Conservation (phyloP, 1,140 invertebrate genomes). For the Orchestia grillus region DNA sequence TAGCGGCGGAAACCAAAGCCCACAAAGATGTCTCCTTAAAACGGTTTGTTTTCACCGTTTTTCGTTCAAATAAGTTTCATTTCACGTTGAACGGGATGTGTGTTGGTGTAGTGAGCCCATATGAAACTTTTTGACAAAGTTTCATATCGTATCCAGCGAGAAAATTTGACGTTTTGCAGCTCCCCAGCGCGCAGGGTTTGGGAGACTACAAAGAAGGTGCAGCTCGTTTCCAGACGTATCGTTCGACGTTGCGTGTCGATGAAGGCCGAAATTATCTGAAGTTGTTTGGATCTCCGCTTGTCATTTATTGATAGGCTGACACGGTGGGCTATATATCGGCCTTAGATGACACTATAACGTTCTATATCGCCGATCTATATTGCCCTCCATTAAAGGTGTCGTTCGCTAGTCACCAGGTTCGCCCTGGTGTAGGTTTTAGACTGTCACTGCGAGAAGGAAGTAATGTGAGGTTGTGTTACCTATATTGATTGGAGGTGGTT, state of each 20-base stretch:
- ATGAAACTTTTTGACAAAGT: neutral
- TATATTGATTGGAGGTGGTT: conserved; percentile 55
- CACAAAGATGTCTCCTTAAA: conserved; percentile 33
- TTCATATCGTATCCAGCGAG: neutral
- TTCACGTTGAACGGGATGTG: neutral
- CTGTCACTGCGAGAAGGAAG: conserved; percentile 49
- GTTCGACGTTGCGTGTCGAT: conserved; percentile 49
- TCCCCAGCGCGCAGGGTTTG: neutral
- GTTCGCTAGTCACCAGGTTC: conserved; percentile 42
- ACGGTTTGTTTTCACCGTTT: conserved; percentile 48
- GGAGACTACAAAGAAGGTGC: neutral
- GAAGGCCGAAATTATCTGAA: conserved; percentile 54
- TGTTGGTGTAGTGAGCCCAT: neutral
- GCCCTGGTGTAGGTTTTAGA: conserved; percentile 44
- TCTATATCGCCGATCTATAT: conserved; percentile 56
- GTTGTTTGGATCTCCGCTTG: conserved; percentile 56
- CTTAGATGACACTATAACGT: conserved; percentile 56
- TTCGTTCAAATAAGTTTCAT: conserved; percentile 17
- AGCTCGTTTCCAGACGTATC: conserved; percentile 30
- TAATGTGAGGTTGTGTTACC: conserved; percentile 54
- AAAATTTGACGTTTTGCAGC: neutral
- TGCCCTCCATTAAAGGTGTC: conserved; percentile 52
- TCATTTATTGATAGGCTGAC: conserved; percentile 56
- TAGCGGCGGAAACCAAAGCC: conserved; percentile 34
- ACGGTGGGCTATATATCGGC: conserved; percentile 55